A percentile compares a stretch with the other conserved stretches of the same genome.
Evolutionary conservation across 2,797 vertebrate species (phyloP).

Genomic region (Centropyge bicolor): DNA sequence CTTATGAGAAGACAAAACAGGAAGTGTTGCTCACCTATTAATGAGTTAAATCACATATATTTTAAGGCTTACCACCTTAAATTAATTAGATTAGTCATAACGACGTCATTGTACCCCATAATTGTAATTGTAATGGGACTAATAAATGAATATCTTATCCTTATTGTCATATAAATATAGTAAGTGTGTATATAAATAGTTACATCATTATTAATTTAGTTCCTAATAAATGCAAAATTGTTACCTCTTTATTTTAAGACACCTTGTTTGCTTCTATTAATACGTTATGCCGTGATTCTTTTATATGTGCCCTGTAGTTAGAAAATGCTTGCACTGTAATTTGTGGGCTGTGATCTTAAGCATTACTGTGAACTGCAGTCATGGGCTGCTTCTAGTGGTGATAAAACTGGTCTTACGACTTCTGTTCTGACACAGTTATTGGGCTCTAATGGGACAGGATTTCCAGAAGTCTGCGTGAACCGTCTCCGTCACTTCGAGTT

Average conservation of each 20-base stretch:
- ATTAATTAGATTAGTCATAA: neutral
- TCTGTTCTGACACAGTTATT: slow-evolving; percentile 49
- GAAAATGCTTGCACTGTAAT: slow-evolving; percentile 11
- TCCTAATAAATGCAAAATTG: neutral
- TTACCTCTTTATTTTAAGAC: neutral
- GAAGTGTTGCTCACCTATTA: neutral
- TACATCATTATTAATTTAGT: neutral
- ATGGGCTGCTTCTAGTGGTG: neutral
- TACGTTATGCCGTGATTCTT: slow-evolving; percentile 1
- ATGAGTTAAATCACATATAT: neutral
- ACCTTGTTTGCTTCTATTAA: slow-evolving; percentile 1
- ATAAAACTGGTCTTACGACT: slow-evolving; percentile 25
- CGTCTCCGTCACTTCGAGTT: slow-evolving; percentile 9
- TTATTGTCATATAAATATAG: neutral
- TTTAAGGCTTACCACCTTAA: neutral
- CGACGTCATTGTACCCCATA: neutral
- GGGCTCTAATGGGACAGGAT: slow-evolving; percentile 45
- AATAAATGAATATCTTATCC: no score
- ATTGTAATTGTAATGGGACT: neutral
- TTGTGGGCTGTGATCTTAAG: slow-evolving; percentile 30
- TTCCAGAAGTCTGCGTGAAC: slow-evolving; percentile 22
- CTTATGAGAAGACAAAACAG: neutral
- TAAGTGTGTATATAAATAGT: neutral
- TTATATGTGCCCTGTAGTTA: slow-evolving; percentile 39
- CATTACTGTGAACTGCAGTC: slow-evolving; percentile 15